Percentiles rank a stretch among this genome's conserved stretches.
These are phyloP conservation scores for Pangasianodon gigas DNA, from an alignment of 2,113 vertebrate species.

Conservation along the genomic window DNA sequence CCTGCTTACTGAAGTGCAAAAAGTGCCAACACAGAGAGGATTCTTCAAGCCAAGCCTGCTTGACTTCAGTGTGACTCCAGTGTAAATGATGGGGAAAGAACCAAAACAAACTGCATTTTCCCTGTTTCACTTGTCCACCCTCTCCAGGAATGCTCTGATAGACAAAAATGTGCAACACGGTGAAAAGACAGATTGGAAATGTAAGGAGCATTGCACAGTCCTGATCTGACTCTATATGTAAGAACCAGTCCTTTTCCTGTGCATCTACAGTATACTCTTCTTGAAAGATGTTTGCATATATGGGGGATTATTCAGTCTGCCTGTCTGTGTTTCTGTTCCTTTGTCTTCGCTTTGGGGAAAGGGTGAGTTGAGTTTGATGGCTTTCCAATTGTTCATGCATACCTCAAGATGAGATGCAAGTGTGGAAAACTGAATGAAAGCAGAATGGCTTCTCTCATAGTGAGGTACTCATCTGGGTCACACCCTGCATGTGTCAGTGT, in stretches of 20 bases:
- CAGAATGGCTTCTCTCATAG: slow-evolving; percentile 27
- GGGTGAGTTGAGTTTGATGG: slow-evolving; percentile 6
- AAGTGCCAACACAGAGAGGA: slow-evolving; percentile 72
- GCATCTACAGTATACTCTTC: slow-evolving; percentile 70
- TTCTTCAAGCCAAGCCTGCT: slow-evolving; percentile 26
- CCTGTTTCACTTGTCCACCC: neutral
- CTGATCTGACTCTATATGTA: slow-evolving; percentile 57
- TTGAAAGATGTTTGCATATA: slow-evolving; percentile 69
- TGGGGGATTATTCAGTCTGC: slow-evolving; percentile 61
- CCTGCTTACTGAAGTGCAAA: slow-evolving; percentile 64
- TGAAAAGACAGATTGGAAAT: slow-evolving; percentile 17
- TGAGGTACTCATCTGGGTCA: slow-evolving; percentile 28
- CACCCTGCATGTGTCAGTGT: slow-evolving; percentile 29
- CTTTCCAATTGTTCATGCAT: slow-evolving; percentile 39
- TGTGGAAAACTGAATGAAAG: neutral
- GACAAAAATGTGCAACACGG: neutral
- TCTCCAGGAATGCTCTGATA: neutral
- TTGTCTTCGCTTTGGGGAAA: slow-evolving; percentile 44
- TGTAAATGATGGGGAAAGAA: neutral
- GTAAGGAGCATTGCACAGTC: neutral
- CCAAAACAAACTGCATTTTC: neutral
- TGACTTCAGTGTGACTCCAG: neutral
- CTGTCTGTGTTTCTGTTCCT: slow-evolving; percentile 67
- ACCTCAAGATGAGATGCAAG: slow-evolving; percentile 52
- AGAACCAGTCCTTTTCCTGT: slow-evolving; percentile 64